Evolutionary conservation across 2,888 invertebrate genomes (phyloP).

Genomic region (Lymantria dispar): DNA sequence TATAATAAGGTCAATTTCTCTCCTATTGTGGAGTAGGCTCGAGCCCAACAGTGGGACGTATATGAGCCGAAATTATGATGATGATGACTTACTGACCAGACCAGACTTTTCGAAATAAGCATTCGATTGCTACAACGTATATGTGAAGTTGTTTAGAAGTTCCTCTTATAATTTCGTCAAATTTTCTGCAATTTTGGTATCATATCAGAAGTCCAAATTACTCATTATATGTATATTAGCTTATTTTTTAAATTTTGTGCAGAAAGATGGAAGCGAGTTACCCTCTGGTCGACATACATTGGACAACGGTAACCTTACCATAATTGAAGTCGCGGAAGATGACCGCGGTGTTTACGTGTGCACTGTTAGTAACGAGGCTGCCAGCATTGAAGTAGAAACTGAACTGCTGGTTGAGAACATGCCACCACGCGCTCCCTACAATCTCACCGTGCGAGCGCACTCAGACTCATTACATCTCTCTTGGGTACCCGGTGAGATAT

Average conservation of each 20-base stretch:
- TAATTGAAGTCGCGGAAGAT: constrained; percentile 89
- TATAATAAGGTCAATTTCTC: too few species aligned
- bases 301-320: constrained; percentile 91
- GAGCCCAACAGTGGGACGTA: too few species aligned
- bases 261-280: constrained; percentile 89
- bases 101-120: too few species aligned
- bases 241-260: constrained; percentile 14
- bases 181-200: too few species aligned
- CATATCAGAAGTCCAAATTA: too few species aligned
- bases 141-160: too few species aligned
- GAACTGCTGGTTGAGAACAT: constrained; percentile 93
- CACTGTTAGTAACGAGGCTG: constrained; percentile 93
- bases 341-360: constrained; percentile 95
- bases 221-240: background rate
- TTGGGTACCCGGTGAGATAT: constrained; percentile 87
- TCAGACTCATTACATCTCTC: constrained; percentile 87
- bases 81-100: too few species aligned
- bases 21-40: too few species aligned
- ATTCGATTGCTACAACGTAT: too few species aligned
- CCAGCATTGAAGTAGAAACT: constrained; percentile 90
- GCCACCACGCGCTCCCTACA: constrained; percentile 95
- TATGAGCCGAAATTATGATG: too few species aligned
- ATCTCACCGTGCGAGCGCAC: constrained; percentile 89
- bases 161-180: too few species aligned
- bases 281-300: constrained; percentile 86